These are phyloP conservation scores for Coreius guichenoti DNA, from an alignment of 2,797 vertebrate genomes.

Conservation along the genomic window DNA sequence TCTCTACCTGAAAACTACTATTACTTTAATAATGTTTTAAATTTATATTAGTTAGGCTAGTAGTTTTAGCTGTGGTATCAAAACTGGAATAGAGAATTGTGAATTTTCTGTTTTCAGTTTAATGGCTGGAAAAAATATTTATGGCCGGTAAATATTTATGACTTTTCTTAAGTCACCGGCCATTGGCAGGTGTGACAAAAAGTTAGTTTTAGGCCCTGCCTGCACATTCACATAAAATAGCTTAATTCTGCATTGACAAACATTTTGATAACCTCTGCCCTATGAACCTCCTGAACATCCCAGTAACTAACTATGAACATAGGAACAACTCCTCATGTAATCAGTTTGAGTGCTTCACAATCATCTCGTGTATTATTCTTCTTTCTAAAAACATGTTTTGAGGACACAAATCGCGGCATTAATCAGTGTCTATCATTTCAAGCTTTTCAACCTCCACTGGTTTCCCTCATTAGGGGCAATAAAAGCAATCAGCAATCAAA, in stretches of 20 bases:
- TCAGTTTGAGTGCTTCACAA: background rate
- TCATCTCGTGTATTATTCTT: background rate
- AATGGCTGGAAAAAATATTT: too few species aligned
- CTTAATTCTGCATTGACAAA: background rate
- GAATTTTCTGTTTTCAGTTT: too few species aligned
- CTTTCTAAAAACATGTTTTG: constrained; percentile 4
- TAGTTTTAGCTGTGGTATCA: too few species aligned
- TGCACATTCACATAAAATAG: background rate
- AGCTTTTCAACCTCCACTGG: constrained; percentile 15
- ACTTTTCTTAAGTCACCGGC: too few species aligned
- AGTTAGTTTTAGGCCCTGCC: background rate
- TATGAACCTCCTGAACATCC: background rate
- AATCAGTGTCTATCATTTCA: constrained; percentile 3
- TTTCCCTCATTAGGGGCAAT: constrained; percentile 40
- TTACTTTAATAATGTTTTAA: too few species aligned
- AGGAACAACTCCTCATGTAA: background rate
- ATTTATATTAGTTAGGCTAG: too few species aligned
- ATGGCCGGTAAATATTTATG: too few species aligned
- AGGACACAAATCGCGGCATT: constrained; percentile 6
- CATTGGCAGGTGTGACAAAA: too few species aligned
- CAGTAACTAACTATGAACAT: background rate
- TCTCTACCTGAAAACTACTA: too few species aligned
- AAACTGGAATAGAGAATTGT: too few species aligned
- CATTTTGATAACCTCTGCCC: background rate
- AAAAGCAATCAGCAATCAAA: constrained; percentile 43